Evolutionary conservation across 2,888 invertebrate genomes (phyloP), one percentile per base, ranked within the genome.

Genomic region (Metellina segmentata): DNA sequence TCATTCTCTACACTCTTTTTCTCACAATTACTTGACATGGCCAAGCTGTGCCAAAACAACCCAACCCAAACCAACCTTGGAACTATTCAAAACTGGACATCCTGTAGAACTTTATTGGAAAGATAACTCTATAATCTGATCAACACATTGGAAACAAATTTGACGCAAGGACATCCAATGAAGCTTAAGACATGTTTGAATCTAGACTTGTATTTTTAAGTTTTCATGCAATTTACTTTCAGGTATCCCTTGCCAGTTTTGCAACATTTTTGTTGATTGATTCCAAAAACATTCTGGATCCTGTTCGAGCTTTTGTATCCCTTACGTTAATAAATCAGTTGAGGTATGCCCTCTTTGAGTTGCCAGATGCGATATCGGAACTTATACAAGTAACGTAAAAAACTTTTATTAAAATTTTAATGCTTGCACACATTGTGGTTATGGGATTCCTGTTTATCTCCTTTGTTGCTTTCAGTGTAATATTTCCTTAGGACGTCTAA

Each of bases 221-320:
- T 34, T 34, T 1, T 34, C 4, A 34, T 34, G 34, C 34, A 34
- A 20, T 79, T 9, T 71, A 13, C 13, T 53, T 74, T 61, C 53
- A 89, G 89, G 75, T 89, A 20, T 83, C 89, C 20, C 16, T 82
- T 51, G 77, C 74, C 19, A 69, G 61, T 85, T 90, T 90, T 61
- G 79, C 85, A 16, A 81, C 85, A 13, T 90, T 48, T 20, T 19
- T 90, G 16, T 61, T 90, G 6, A 16, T 85, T 13, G 85, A 90
- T 53, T 48, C 51, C 49, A 74, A 78, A 0, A 52, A 85, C 61
- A 16, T 90, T 51, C 51, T 90, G 34, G 75, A 72, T 90, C 90
- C 90, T 4, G 79, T 72, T 16, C n/a, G 51, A 85, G 85, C 85
- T 13, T 90, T 90, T 85, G 90, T 90, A 0, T 69, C 90, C n/a